These are phyloP conservation scores for Rachycentron canadum DNA, from an alignment of 2,797 vertebrate species.

Conservation along the genomic window DNA sequence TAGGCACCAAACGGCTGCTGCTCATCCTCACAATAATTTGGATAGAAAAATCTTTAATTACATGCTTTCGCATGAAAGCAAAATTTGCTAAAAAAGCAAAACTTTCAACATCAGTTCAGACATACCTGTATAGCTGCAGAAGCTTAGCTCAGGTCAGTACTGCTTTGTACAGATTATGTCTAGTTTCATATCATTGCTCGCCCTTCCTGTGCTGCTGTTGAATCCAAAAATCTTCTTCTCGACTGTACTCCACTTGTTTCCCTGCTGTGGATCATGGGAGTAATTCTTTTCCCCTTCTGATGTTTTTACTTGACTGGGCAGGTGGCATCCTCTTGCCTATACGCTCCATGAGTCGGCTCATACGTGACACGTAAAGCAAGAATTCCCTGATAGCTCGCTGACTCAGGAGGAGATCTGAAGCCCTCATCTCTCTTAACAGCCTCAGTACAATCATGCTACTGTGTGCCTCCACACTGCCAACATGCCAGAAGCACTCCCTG, in stretches of 20 bases:
- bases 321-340: slow-evolving; percentile 28
- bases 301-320: slow-evolving; percentile 49
- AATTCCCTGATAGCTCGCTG: slow-evolving; percentile 12
- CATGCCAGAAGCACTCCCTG: slow-evolving; percentile 43
- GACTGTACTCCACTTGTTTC: neutral
- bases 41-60: slow-evolving; percentile 13
- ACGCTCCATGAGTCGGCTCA: slow-evolving; percentile 9
- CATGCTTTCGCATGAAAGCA: slow-evolving; percentile 8
- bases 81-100: slow-evolving; percentile 13
- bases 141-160: slow-evolving; percentile 20
- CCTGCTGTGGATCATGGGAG: slow-evolving; percentile 34
- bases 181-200: slow-evolving; percentile 32
- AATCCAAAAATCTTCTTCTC: slow-evolving; percentile 10
- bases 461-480: slow-evolving; percentile 49
- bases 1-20: slow-evolving; percentile 40
- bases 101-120: neutral
- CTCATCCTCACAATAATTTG: slow-evolving; percentile 6
- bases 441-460: slow-evolving; percentile 51
- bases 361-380: slow-evolving; percentile 26
- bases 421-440: slow-evolving; percentile 39
- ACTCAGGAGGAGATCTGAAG: slow-evolving; percentile 32
- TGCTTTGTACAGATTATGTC: slow-evolving; percentile 26
- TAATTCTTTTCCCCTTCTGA: slow-evolving; percentile 2
- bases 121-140: slow-evolving; percentile 56
- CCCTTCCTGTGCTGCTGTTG: slow-evolving; percentile 16